Evolutionary conservation across 1,140 invertebrate species (phyloP), one percentile per base, ranked within the genome.

Genomic region (Reticulitermes speratus): DNA sequence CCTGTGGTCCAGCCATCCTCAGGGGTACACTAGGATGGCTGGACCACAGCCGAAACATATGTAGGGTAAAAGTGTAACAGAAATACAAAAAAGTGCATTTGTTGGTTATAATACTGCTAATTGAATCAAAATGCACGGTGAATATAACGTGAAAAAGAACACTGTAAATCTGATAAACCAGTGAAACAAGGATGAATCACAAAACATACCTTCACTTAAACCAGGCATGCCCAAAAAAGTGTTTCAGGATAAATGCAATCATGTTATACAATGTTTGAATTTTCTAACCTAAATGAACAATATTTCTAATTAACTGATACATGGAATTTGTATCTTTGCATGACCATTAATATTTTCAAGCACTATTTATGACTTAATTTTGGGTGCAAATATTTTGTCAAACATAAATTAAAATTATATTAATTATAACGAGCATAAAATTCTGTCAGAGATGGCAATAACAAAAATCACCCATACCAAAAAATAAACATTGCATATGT

Each of bases 121-220:
- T n/a, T n/a, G n/a, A n/a, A n/a, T n/a, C n/a, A n/a, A n/a, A n/a
- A n/a, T n/a, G n/a, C n/a, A n/a, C n/a, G n/a, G n/a, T n/a, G n/a
- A n/a, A n/a, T n/a, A n/a, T n/a, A n/a, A n/a, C n/a, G n/a, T n/a
- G n/a, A 30, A 30, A 75, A 2, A 25, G 25, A 75, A 75, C 65
- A 75, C 14, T 75, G 0, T 75, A 75, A n/a, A 30, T 30, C 14
- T 75, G 25, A 75, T n/a, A n/a, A 75, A 30, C n/a, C 65, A 75
- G n/a, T 30, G 6, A 75, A 75, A 65, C 19, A 65, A 65, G 59
- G 25, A 75, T 2, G 30, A 75, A 75, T 75, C 65, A 75, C 65
- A 75, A 75, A 75, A 75, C 65, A 75, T 75, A 75, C 65, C 65
- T 75, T 30, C 65, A 75, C 25, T 75, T 75, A 75, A 75, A 75